Conservation (phyloP, 2,888 invertebrate genomes). For the Ptychoptera contaminata region DNA sequence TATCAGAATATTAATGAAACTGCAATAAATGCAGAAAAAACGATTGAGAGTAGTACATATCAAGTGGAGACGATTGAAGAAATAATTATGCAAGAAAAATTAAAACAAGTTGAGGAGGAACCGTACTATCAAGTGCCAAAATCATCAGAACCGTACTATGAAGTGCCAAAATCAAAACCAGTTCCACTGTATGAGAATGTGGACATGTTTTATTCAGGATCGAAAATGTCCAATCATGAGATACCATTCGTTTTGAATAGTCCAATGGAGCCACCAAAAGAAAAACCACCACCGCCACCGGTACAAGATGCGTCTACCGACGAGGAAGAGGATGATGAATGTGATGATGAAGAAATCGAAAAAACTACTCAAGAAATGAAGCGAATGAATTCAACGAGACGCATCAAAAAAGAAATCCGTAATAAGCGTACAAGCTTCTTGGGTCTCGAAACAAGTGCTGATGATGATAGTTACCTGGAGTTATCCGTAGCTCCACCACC, state of each 20-base stretch:
- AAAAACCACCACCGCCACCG: conserved; percentile 74
- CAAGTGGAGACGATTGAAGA: not conserved
- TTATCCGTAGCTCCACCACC: conserved; percentile 55
- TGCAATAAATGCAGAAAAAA: conserved; percentile 12
- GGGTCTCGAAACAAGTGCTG: conserved; percentile 59
- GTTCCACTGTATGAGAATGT: conserved; percentile 45
- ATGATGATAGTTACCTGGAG: conserved; percentile 53
- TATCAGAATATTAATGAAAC: conserved; percentile 30
- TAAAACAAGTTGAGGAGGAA: conserved; percentile 14
- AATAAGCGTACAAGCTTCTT: conserved; percentile 74
- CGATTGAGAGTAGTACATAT: conserved; percentile 17
- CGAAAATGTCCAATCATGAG: not conserved
- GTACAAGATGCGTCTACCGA: conserved; percentile 35
- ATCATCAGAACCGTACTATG: conserved; percentile 27
- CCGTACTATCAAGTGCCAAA: conserved; percentile 31
- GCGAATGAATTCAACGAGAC: conserved; percentile 61
- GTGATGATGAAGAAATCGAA: conserved; percentile 16
- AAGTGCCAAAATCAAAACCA: conserved; percentile 31
- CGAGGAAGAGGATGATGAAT: conserved; percentile 34
- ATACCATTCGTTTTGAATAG: not conserved
- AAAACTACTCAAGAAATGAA: not conserved
- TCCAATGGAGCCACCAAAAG: conserved; percentile 57
- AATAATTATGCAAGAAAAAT: not conserved
- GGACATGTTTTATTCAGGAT: conserved; percentile 32
- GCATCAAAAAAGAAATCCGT: conserved; percentile 72